Conservation (phyloP, 2,888 invertebrate species). For the Polyommatus icarus region DNA sequence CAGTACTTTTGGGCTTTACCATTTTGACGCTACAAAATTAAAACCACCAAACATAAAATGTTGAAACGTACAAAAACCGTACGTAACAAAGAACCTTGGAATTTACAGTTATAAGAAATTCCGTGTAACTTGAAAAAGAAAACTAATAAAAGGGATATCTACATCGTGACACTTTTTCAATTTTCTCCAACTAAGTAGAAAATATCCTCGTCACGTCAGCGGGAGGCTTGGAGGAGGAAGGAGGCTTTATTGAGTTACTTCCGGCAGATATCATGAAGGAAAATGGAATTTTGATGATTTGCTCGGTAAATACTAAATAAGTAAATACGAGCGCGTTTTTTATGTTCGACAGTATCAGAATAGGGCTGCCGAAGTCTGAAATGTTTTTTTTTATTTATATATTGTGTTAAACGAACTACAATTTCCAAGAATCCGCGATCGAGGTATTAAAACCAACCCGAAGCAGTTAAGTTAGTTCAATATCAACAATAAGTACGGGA, state of each 20-base stretch:
- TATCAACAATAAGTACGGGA: too few relatives aligned
- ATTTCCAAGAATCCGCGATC: too few relatives aligned
- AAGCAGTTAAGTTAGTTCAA: too few relatives aligned
- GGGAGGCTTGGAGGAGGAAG: too few relatives aligned
- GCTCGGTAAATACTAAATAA: conserved; percentile 3
- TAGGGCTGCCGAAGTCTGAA: too few relatives aligned
- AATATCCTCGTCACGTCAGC: conserved; percentile 16
- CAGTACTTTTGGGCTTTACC: background rate
- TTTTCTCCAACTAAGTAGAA: conserved; percentile 23
- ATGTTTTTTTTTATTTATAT: too few relatives aligned
- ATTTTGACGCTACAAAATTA: background rate
- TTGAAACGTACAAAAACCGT: background rate
- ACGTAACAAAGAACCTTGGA: background rate
- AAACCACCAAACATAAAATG: background rate
- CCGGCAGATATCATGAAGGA: background rate
- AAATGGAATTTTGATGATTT: conserved; percentile 15
- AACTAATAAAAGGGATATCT: conserved; percentile 22
- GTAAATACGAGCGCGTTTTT: background rate
- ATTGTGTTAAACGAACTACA: too few relatives aligned
- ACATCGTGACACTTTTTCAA: conserved; percentile 24
- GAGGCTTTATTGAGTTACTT: conserved; percentile 28
- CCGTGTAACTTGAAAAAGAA: background rate
- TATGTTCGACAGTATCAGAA: background rate
- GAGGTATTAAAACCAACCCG: too few relatives aligned
- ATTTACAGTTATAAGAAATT: background rate